Percentiles rank a stretch among this genome's conserved stretches.
These are phyloP conservation scores for Paracanthobrama guichenoti DNA, from an alignment of 2,113 vertebrate species.

Conservation along the genomic window DNA sequence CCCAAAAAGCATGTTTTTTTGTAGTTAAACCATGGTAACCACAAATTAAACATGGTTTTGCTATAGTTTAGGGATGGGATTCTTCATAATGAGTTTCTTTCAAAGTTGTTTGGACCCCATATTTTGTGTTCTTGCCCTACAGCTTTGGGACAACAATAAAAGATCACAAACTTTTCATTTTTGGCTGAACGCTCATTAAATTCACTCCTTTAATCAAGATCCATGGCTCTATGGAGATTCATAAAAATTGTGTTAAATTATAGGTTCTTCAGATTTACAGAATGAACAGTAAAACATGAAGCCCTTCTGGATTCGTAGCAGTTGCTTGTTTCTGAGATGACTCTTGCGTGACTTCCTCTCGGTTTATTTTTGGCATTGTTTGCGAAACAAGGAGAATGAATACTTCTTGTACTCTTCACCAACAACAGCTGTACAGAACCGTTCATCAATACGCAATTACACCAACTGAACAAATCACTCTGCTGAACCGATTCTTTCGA, in stretches of 20 bases:
- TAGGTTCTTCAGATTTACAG: background rate
- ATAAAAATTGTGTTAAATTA: background rate
- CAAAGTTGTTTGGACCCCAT: no score
- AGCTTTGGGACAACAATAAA: no score
- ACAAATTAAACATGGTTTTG: no score
- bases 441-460: background rate
- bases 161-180: no score
- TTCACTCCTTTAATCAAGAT: background rate
- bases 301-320: background rate
- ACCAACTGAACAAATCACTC: no score
- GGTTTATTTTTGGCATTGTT: background rate
- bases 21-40: no score
- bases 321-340: background rate
- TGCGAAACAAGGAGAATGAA: background rate
- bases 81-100: no score
- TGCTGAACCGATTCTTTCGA: background rate
- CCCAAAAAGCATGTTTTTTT: no score
- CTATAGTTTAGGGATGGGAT: no score
- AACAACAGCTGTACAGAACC: background rate
- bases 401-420: background rate
- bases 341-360: constrained; percentile 3
- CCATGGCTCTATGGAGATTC: background rate
- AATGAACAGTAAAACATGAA: background rate
- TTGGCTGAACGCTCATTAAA: background rate
- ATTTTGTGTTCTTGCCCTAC: no score